These are phyloP conservation scores for Vimba vimba DNA, from an alignment of 2,113 vertebrate genomes.

Conservation along the genomic window DNA sequence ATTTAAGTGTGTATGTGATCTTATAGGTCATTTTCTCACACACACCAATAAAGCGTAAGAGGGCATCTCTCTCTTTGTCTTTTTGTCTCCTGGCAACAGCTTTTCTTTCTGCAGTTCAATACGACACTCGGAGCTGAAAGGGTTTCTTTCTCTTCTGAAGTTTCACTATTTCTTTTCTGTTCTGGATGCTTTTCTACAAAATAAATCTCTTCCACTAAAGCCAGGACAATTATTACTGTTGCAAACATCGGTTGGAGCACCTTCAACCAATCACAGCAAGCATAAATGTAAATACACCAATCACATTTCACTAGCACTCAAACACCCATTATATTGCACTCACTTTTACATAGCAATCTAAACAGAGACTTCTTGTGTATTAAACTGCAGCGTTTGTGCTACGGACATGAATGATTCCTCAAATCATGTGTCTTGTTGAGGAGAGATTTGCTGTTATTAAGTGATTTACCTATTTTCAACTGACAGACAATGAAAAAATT, in stretches of 20 bases:
- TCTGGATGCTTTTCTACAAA: background rate
- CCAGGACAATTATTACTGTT: background rate
- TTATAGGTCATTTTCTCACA: constrained; percentile 12
- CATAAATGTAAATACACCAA: constrained; percentile 66
- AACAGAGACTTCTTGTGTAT: background rate
- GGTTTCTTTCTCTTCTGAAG: constrained; percentile 1
- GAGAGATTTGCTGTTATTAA: background rate
- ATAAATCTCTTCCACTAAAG: constrained; percentile 1
- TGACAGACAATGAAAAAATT: background rate
- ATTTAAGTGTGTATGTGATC: constrained; percentile 10
- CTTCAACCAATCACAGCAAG: background rate
- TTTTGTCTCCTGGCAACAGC: constrained; percentile 48
- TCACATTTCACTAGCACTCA: constrained; percentile 63
- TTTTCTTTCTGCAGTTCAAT: constrained; percentile 9
- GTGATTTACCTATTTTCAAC: background rate
- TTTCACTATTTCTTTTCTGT: constrained; percentile 1
- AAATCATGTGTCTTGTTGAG: background rate
- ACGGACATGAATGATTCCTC: background rate
- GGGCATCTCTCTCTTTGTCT: constrained; percentile 18
- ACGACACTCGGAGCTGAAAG: background rate
- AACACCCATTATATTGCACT: constrained; percentile 64
- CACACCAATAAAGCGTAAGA: background rate
- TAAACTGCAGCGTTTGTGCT: background rate
- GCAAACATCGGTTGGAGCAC: background rate
- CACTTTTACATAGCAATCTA: background rate